phyloP scores from a whole-genome alignment of 2,888 invertebrate genomes.

The Macrosoma leucophasiata region DNA sequence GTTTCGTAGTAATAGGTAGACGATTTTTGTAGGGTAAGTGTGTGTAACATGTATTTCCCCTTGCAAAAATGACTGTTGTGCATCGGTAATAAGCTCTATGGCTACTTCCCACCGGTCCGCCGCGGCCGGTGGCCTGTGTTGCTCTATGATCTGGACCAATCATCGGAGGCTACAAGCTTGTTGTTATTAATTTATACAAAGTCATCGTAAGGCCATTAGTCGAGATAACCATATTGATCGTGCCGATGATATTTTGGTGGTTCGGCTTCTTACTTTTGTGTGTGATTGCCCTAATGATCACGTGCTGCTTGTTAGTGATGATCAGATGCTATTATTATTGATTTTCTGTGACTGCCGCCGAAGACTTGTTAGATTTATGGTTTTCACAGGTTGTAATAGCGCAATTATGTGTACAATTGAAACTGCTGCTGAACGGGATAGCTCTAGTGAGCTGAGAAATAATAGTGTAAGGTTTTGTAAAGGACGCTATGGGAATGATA shows the following conservation, averaged over 20 bases:
- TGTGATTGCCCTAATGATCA: conserved; percentile 67
- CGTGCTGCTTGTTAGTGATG: conserved; percentile 68
- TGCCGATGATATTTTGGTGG: conserved; percentile 46
- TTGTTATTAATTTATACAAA: conserved; percentile 75
- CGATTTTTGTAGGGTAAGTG: too few relatives aligned
- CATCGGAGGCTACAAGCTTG: conserved; percentile 49
- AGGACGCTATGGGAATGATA: conserved; percentile 25
- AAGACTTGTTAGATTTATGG: conserved; percentile 55
- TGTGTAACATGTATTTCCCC: too few relatives aligned
- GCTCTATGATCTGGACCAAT: conserved; percentile 65
- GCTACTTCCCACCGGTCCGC: too few relatives aligned
- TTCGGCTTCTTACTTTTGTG: conserved; percentile 46
- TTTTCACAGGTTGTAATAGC: conserved; percentile 58
- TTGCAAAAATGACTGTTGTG: too few relatives aligned
- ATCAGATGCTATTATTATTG: conserved; percentile 59
- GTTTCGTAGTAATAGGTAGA: too few relatives aligned
- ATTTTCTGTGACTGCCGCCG: conserved; percentile 48
- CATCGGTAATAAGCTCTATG: too few relatives aligned
- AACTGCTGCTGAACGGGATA: conserved; percentile 27
- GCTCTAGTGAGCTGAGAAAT: conserved; percentile 25
- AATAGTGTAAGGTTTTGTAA: conserved; percentile 13
- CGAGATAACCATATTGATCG: conserved; percentile 67
- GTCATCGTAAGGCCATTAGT: conserved; percentile 70
- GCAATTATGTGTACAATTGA: conserved; percentile 52
- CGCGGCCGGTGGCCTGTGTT: too few relatives aligned